Percentiles rank a stretch among this genome's conserved stretches.
phyloP scores from a whole-genome alignment of 2,113 vertebrate species.

The Vombatus ursinus region DNA sequence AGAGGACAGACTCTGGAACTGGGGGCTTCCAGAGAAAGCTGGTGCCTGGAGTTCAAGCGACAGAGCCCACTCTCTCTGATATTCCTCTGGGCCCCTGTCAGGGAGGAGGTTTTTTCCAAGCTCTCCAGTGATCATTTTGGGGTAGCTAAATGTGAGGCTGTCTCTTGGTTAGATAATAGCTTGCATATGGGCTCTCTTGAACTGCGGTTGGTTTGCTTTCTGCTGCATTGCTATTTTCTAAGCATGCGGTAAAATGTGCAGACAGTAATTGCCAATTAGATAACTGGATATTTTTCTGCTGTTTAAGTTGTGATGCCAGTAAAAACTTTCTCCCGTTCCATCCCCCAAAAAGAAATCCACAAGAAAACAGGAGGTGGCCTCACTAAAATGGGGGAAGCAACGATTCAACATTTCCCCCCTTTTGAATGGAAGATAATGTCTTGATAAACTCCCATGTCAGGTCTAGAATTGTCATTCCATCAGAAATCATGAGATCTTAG shows the following conservation, averaged over 20 bases:
- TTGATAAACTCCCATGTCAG: conserved; percentile 19
- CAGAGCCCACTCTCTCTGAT: neutral
- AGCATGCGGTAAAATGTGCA: conserved; percentile 61
- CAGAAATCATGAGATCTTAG: neutral
- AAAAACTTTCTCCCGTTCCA: conserved; percentile 65
- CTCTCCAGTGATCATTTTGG: neutral
- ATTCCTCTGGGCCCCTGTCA: neutral
- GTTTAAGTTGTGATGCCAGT: conserved; percentile 60
- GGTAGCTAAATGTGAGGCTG: neutral
- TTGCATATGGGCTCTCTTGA: conserved; percentile 60
- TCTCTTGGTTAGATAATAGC: conserved; percentile 63
- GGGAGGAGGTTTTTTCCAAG: neutral
- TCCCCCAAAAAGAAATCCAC: conserved; percentile 65
- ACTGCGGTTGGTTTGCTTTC: conserved; percentile 59
- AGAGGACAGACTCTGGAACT: neutral
- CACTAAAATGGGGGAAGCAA: conserved; percentile 7
- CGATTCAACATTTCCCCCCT: conserved; percentile 60
- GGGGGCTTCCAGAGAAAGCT: neutral
- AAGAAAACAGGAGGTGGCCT: conserved; percentile 58
- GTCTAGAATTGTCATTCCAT: conserved; percentile 1
- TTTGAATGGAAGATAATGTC: conserved; percentile 37
- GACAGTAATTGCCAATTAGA: conserved; percentile 73
- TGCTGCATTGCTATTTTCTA: conserved; percentile 62
- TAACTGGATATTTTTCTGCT: conserved; percentile 71
- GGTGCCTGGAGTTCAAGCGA: neutral